Percentiles rank a stretch among this genome's conserved stretches.
phyloP scores from a whole-genome alignment of 2,888 invertebrate species.

The Drosophila nigritarsus region DNA sequence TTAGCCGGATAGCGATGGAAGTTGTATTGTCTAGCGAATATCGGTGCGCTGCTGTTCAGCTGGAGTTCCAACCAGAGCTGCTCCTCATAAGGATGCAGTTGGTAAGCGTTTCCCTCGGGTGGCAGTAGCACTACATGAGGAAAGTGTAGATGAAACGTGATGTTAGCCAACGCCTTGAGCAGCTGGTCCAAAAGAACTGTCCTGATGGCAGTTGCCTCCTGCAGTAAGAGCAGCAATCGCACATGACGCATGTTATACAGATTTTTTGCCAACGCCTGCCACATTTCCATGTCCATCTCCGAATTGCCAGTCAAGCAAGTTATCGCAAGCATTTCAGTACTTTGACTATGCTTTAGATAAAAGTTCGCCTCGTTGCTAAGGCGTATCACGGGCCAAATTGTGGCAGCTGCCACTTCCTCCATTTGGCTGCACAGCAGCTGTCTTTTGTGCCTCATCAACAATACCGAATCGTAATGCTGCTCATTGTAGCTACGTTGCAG shows the following conservation, averaged over 20 bases:
- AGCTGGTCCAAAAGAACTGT: neutral
- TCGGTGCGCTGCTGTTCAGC: neutral
- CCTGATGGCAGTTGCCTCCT: neutral
- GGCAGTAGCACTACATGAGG: slow-evolving; percentile 42
- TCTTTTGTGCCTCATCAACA: slow-evolving; percentile 47
- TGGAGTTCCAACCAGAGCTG: slow-evolving; percentile 40
- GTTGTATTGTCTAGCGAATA: slow-evolving; percentile 39
- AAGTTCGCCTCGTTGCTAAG: slow-evolving; percentile 32
- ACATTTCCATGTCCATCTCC: slow-evolving; percentile 39
- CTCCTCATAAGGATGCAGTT: slow-evolving; percentile 49
- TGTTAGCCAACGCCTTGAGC: slow-evolving; percentile 14
- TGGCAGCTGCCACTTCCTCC: slow-evolving; percentile 13
- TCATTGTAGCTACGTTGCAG: slow-evolving; percentile 39
- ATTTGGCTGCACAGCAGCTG: slow-evolving; percentile 30
- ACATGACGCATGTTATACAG: slow-evolving; percentile 62
- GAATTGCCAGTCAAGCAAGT: slow-evolving; percentile 33
- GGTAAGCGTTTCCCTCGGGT: slow-evolving; percentile 5
- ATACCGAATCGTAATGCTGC: slow-evolving; percentile 29
- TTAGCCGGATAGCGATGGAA: slow-evolving; percentile 26
- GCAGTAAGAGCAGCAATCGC: slow-evolving; percentile 44
- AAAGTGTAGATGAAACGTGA: slow-evolving; percentile 18
- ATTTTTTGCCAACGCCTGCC: slow-evolving; percentile 51
- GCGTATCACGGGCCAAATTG: slow-evolving; percentile 37
- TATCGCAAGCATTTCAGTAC: slow-evolving; percentile 54
- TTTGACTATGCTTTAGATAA: slow-evolving; percentile 35